These are phyloP conservation scores for Sacculina carcini DNA, from an alignment of 2,888 invertebrate species.

Conservation along the genomic window DNA sequence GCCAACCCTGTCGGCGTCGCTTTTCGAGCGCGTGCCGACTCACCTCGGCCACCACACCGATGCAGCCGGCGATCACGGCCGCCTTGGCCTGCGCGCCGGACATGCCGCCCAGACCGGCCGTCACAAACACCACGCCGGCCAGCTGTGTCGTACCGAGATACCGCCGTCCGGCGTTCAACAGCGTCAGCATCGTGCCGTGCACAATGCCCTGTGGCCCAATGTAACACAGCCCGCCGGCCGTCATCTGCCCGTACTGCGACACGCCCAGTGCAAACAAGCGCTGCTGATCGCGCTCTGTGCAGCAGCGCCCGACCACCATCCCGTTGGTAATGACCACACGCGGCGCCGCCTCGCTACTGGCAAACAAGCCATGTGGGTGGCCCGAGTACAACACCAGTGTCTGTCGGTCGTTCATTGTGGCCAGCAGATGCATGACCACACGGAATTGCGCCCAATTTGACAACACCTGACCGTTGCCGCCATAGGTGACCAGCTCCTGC, in stretches of 20 bases:
- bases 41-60: conserved; percentile 31
- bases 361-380: conserved; percentile 31
- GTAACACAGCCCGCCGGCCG: conserved; percentile 33
- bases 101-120: conserved; percentile 33
- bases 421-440: conserved; percentile 28
- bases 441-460: conserved; percentile 36
- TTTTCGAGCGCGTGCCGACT: conserved; percentile 26
- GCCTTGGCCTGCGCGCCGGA: conserved; percentile 36
- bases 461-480: conserved; percentile 35
- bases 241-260: conserved; percentile 33
- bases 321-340: conserved; percentile 32
- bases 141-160: conserved; percentile 24
- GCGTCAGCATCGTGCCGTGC: conserved; percentile 32
- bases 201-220: conserved; percentile 37
- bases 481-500: conserved; percentile 33
- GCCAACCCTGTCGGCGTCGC: conserved; percentile 31
- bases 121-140: conserved; percentile 24
- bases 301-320: conserved; percentile 34
- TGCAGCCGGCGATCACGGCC: conserved; percentile 30
- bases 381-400: conserved; percentile 33
- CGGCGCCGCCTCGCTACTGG: conserved; percentile 23
- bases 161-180: conserved; percentile 31
- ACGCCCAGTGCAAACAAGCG: conserved; percentile 31
- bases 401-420: conserved; percentile 27
- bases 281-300: conserved; percentile 27